phyloP scores from a whole-genome alignment of 2,888 invertebrate genomes.

The Ophraella communa region DNA sequence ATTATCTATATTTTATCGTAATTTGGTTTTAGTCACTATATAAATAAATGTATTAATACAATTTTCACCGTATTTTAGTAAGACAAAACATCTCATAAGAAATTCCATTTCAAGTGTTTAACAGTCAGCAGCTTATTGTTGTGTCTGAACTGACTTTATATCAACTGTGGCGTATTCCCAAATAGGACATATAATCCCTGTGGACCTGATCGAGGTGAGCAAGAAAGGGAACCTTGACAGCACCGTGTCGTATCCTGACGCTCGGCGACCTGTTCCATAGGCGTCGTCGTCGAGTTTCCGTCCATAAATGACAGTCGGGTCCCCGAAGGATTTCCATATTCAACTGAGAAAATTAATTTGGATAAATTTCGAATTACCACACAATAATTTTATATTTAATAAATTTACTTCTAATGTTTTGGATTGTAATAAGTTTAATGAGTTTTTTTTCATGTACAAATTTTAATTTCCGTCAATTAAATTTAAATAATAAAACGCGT shows the following conservation, averaged over 20 bases:
- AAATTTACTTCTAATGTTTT: too few relatives aligned
- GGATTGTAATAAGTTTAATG: too few relatives aligned
- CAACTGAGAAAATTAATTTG: too few relatives aligned
- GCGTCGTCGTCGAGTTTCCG: not conserved
- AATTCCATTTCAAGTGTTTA: not conserved
- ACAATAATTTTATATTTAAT: too few relatives aligned
- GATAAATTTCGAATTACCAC: too few relatives aligned
- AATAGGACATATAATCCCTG: not conserved
- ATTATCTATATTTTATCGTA: too few relatives aligned
- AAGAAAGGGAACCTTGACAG: not conserved
- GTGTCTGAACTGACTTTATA: not conserved
- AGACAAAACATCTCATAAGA: not conserved
- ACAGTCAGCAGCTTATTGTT: not conserved
- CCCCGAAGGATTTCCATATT: not conserved
- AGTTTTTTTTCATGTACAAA: too few relatives aligned
- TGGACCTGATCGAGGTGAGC: not conserved
- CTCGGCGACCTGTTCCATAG: not conserved
- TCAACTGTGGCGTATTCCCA: not conserved
- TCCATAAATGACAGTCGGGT: not conserved
- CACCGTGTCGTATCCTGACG: not conserved
- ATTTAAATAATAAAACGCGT: too few relatives aligned
- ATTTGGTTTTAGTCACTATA: too few relatives aligned
- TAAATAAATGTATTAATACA: not conserved
- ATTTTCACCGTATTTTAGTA: not conserved
- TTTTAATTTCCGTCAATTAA: too few relatives aligned